These are phyloP conservation scores for Calypte anna DNA, from an alignment of 2,113 vertebrate genomes.

Conservation along the genomic window DNA sequence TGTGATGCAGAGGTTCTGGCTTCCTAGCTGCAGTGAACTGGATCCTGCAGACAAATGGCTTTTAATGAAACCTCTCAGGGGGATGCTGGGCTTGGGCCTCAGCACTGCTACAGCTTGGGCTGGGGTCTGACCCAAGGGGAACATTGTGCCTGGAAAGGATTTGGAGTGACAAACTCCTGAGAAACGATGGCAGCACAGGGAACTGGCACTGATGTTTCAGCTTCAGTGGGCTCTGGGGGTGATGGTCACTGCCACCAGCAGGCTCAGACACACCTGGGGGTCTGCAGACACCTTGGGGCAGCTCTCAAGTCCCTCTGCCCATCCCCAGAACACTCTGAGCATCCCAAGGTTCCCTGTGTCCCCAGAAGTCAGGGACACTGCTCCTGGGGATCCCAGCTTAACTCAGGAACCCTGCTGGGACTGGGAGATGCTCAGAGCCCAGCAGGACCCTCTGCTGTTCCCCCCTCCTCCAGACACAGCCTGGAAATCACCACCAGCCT, in stretches of 20 bases:
- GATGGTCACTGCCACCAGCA: neutral
- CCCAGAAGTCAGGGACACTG: neutral
- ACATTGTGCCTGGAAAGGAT: neutral
- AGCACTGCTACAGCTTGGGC: neutral
- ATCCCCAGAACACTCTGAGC: no score
- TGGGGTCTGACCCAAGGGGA: neutral
- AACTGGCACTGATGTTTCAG: neutral
- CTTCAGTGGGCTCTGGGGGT: neutral
- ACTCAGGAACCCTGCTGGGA: neutral
- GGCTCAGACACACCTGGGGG: no score
- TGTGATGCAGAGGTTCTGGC: conserved; percentile 34
- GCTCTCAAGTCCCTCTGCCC: no score
- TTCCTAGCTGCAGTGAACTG: neutral
- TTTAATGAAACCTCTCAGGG: neutral
- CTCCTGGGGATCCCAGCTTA: fast-evolving
- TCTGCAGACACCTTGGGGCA: no score
- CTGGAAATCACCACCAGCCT: neutral
- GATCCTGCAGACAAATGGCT: neutral
- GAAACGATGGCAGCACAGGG: neutral
- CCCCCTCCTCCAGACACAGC: neutral
- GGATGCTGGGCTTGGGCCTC: neutral
- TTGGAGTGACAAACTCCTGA: neutral
- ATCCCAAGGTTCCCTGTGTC: neutral
- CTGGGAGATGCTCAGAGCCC: neutral
- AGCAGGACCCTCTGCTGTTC: fast-evolving